phyloP scores from a whole-genome alignment of 1,140 invertebrate species.

The Cotesia chilonis region DNA sequence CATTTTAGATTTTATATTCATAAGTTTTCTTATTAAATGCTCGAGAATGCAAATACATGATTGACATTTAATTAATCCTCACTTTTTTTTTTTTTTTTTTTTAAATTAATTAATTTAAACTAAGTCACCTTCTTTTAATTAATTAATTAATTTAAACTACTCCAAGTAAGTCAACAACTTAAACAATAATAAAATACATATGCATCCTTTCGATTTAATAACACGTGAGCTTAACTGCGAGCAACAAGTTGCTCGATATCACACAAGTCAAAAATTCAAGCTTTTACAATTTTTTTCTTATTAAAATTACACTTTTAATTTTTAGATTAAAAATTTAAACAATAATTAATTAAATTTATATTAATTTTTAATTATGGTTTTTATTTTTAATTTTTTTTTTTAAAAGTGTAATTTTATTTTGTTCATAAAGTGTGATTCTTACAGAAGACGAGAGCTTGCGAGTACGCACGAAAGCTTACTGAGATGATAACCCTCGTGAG shows the following conservation, averaged over 20 bases:
- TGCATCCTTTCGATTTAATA: not conserved
- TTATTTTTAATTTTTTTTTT: not conserved
- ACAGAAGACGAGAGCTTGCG: not conserved
- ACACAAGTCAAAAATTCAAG: constrained; percentile 1
- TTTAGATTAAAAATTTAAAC: no score
- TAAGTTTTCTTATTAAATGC: not conserved
- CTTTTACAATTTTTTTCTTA: not conserved
- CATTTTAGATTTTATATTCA: not conserved
- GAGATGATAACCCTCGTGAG: not conserved
- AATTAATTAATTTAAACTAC: no score
- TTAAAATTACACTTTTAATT: not conserved
- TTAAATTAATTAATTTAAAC: not conserved
- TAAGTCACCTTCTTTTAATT: not conserved
- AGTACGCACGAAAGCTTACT: constrained; percentile 20
- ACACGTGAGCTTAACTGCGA: not conserved
- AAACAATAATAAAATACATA: not conserved
- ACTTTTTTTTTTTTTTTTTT: not conserved
- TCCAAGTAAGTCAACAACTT: not conserved
- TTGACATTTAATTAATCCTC: constrained; percentile 16
- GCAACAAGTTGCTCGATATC: constrained; percentile 7
- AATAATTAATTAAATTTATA: no score
- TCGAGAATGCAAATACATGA: constrained; percentile 13
- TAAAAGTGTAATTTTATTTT: not conserved
- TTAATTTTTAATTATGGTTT: not conserved
- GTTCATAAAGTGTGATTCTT: not conserved